Base-by-base conservation (phyloP, 1,140 invertebrate genomes). In the Calycopis cecrops region DNA sequence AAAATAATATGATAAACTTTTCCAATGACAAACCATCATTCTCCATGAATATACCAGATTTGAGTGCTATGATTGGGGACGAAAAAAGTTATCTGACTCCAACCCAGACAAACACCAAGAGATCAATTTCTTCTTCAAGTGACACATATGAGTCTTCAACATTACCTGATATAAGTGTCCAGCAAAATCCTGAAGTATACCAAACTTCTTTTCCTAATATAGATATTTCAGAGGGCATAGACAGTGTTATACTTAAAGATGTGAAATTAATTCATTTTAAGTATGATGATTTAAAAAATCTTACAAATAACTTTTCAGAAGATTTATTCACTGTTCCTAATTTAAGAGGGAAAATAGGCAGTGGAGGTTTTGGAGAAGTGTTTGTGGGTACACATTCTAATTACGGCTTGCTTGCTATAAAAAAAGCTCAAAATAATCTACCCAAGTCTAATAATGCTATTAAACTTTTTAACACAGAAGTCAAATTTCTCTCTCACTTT, bases 351-450 rank as follows among this genome's bases (percentile, higher is more conserved):
- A 88, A 88, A 63, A 84, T 94, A 55, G 93, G 93, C 3, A 87
- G 85, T 60, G 93, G 93, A 48, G 92, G 91, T 9, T 94, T 93
- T 86, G 93, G 93, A 11, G 89, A 89, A 48, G 93, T 94, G 1
- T 94, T 90, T 80, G 78, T 92, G 53, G 92, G 90, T 12, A 73
- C 78, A 12, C 80, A 87, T 52, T 55, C 81, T 4, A 60, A 69
- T 3, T 71, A 85, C 55, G 78, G 88, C 57, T 69, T 76, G 16
- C 84, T 93, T 8, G 92, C 92, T 52, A 88, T 94, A 1, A 94
- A 94, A 73, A 89, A 88, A 67, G 61, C 73, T 69, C 92, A 64
- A 63, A 85, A 75, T 72, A 76, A 65, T 65, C 76, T 62, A 62
- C 76, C 79, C 76, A 68, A 74, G 56, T 82, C 81, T 53, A 83